Evolutionary conservation across 2,113 vertebrate species (phyloP).

Genomic region (Platysternon megacephalum): DNA sequence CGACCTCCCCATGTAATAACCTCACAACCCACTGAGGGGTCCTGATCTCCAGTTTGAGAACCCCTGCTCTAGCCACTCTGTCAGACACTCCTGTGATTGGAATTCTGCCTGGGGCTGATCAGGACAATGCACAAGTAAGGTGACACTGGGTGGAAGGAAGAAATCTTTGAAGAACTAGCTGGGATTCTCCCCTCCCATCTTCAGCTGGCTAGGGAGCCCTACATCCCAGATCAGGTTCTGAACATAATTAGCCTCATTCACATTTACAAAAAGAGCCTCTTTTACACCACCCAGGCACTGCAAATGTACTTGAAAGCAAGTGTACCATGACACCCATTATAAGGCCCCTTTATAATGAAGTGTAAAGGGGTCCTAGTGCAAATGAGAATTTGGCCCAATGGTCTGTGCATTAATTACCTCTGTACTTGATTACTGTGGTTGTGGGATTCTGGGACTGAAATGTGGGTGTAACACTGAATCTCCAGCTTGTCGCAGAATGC

Average conservation of each 20-base stretch:
- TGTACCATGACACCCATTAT: neutral
- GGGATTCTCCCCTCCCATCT: neutral
- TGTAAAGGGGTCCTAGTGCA: too few relatives aligned
- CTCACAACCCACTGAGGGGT: too few relatives aligned
- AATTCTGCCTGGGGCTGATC: neutral
- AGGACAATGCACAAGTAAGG: neutral
- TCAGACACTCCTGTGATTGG: neutral
- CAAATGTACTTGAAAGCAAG: neutral
- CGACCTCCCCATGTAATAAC: too few relatives aligned
- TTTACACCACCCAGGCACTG: neutral
- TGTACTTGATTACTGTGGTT: too few relatives aligned
- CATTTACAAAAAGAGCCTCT: neutral
- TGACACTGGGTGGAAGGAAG: neutral
- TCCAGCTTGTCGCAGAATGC: too few relatives aligned
- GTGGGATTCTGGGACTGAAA: too few relatives aligned
- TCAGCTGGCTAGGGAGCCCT: neutral
- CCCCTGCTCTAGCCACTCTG: neutral
- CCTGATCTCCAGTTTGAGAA: too few relatives aligned
- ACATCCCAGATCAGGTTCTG: neutral
- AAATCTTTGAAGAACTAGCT: neutral
- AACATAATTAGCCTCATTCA: neutral
- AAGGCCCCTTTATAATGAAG: neutral
- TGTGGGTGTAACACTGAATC: too few relatives aligned
- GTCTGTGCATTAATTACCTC: too few relatives aligned
- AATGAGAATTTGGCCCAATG: too few relatives aligned